Base-by-base conservation (phyloP, 2,113 vertebrate genomes). In the Microtus ochrogaster region DNA sequence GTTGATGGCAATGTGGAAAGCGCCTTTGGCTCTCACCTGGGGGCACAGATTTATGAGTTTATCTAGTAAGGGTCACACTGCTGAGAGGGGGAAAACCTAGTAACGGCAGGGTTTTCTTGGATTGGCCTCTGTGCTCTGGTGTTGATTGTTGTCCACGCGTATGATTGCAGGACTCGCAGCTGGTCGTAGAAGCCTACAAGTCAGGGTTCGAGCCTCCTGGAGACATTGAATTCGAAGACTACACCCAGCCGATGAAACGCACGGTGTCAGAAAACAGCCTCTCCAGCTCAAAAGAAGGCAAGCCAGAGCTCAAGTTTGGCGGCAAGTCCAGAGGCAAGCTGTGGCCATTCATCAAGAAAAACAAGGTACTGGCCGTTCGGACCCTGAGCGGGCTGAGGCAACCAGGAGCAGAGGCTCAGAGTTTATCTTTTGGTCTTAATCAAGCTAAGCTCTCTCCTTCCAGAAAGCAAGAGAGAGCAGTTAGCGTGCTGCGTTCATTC, bases 301-400 rank as follows among this genome's bases (percentile, higher is more conserved):
- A 99, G 90, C 95, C 99, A 0, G 99, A 99, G 66, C 97, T 96
- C 7, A 99, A 99, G 41, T 97, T 98, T 12, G 98, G 98, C 0
- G 81, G 99, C 98, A 99, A 99, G 97, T 98, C 99, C 98, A 99
- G 99, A 97, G 99, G 99, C 98, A 99, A 99, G 98, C 98, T 99
- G 39, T 99, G 99, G 99, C 99, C 99, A 2, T 99, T 99, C 98
- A 99, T 99, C 98, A 99, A 99, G 98, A 99, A 99, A 98, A 99
- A 99, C 98, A 99, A 99, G 99, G 99, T 99, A 99, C 98, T 98
- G 97, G 52, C 41, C 1, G 52, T 66, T 49, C 87, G 90, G 92
- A 44, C 65, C 88, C 77, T 1, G 81, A 47, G 78, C 55, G 73
- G 88, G 65, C 13, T 63, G 58, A 0, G 47, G 72, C 72, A 84